Base-by-base conservation (phyloP, 2,888 invertebrate species). In the Rhamphomyia laevipes region DNA sequence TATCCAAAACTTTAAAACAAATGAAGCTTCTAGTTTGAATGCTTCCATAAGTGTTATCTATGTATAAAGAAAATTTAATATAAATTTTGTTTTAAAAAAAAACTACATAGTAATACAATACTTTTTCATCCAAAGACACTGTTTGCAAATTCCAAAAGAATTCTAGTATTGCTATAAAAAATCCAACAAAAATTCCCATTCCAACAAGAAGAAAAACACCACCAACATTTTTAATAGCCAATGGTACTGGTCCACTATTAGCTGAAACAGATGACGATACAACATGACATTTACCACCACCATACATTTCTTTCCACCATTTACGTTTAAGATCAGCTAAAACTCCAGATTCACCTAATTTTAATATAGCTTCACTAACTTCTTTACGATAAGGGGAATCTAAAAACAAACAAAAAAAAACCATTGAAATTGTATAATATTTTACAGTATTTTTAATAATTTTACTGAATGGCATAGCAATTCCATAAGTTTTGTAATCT, bases 401-500 rank as follows among this genome's bases (percentile, higher is more conserved):
- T 87, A 61, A 23, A 16, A 27, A 21, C n/a, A n/a, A n/a, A n/a
- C n/a, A n/a, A n/a, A n/a, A 48, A 23, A 6, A 9, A 16, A 2
- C n/a, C n/a, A n/a, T n/a, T n/a, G n/a, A n/a, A n/a, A n/a, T n/a
- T n/a, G n/a, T n/a, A n/a, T n/a, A 9, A 33, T 9, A 13, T 13
- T 33, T 13, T 21, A 21, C 3, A 21, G 21, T 33, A 3, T 16
- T 23, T 12, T 6, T 31, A 6, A 30, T 11, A 58, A 66, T 74
- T 82, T 78, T 72, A 93, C 93, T 84, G 61, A 86, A 84, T 3
- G 89, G 89, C 80, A 92, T 84, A 1, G 92, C 94, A 51, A 95
- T 89, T 45, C 94, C 94, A 63, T 94, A 95, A 53, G 92, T 93
- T 66, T 94, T 94, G 37, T 85, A 84, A 70, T 94, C 93, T 52